These are phyloP conservation scores for Palloptera scutellata DNA, from an alignment of 2,888 invertebrate species.

Conservation along the genomic window DNA sequence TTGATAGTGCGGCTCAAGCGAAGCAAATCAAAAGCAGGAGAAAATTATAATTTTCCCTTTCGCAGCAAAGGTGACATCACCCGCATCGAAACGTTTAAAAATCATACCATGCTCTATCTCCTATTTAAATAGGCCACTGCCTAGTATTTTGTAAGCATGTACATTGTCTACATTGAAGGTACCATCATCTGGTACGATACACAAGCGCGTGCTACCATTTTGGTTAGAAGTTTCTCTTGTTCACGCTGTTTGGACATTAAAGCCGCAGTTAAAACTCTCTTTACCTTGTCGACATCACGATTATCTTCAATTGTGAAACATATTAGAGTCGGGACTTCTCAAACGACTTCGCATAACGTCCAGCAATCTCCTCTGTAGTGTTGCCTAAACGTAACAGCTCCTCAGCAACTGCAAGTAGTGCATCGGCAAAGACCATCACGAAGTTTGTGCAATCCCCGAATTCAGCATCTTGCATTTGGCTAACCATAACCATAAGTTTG, in stretches of 20 bases:
- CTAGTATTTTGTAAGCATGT: conserved; percentile 85
- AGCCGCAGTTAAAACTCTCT: conserved; percentile 78
- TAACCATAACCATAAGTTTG: conserved; percentile 93
- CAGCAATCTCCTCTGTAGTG: conserved; percentile 95
- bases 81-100: conserved; percentile 95
- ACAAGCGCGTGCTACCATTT: conserved; percentile 87
- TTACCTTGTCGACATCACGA: conserved; percentile 74
- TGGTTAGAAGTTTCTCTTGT: conserved; percentile 90
- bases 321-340: conserved; percentile 83
- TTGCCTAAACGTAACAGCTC: conserved; percentile 92
- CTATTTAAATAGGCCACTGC: conserved; percentile 81
- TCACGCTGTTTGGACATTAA: conserved; percentile 99
- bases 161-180: conserved; percentile 98
- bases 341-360: conserved; percentile 91
- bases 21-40: conserved; percentile 96
- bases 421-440: conserved; percentile 93
- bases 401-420: conserved; percentile 90
- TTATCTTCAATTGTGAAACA: conserved; percentile 78
- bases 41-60: conserved; percentile 92
- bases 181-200: conserved; percentile 83
- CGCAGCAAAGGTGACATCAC: conserved; percentile 78
- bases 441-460: conserved; percentile 99
- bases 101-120: conserved; percentile 96
- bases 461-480: conserved; percentile 98
- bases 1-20: conserved; percentile 89